Evolutionary conservation across 1,140 invertebrate genomes (phyloP), one percentile per base, ranked within the genome.

Genomic region (Helicoverpa armigera): DNA sequence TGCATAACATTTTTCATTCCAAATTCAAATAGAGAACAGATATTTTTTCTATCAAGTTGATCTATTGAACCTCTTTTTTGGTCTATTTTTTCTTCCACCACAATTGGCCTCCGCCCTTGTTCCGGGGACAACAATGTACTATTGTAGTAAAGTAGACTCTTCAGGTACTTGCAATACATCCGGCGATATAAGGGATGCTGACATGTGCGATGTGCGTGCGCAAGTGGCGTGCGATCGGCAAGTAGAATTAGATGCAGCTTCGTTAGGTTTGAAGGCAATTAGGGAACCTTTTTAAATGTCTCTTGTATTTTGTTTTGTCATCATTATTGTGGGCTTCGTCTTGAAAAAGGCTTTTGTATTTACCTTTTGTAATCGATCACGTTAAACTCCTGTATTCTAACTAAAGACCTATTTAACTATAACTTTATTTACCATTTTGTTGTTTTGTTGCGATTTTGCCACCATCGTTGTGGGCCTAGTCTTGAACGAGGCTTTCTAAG

Each of bases 91-190:
- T 35, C 48, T 54, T 3, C 31, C 23, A 72, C 70, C 53, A 58
- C 53, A 58, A 58, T 73, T 73, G 51, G 51, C 13, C 5, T 12
- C n/a, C 29, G 58, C 13, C 70, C 29, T 43, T 73, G n/a, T 67
- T 67, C 75, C 50, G 61, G 74, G 60, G 50, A 7, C 13, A 35
- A 56, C 29, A 73, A 43, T 56, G 53, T 16, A 13, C 69, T 43
- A 50, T 16, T 69, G 65, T 60, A 76, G 65, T 76, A 13, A 9
- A 43, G 35, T 43, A n/a, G n/a, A 56, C 31, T 53, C 56, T 29
- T 48, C 61, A 77, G 75, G 75, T 77, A 77, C 61, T 77, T 65
- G 56, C 10, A 51, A 77, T 67, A 61, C 61, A 77, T 77, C 75
- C 75, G 75, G 75, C 74, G 74, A 61, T 61, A 65, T 51, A 31